A percentile compares a stretch with the other conserved stretches of the same genome.
Evolutionary conservation across 2,113 vertebrate genomes (phyloP).

Genomic region (Nothobranchius kuhntae): DNA sequence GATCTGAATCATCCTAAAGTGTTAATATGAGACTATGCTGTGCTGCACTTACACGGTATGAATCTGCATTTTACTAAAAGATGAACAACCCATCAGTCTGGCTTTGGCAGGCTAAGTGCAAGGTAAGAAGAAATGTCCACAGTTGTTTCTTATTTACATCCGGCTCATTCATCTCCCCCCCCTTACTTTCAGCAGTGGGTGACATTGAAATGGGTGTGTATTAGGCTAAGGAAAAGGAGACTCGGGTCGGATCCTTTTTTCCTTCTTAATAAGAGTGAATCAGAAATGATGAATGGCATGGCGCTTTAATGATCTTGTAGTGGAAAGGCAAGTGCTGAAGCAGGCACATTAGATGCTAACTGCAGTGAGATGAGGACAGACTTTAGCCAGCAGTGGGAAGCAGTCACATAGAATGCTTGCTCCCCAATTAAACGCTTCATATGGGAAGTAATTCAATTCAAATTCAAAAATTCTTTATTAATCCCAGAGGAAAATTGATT

Average conservation of each 20-base stretch:
- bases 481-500: too few species aligned
- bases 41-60: slow-evolving; percentile 29
- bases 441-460: slow-evolving; percentile 16
- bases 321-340: slow-evolving; percentile 55
- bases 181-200: slow-evolving; percentile 36
- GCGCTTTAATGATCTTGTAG: slow-evolving; percentile 62
- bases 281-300: slow-evolving; percentile 58
- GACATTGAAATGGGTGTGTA: slow-evolving; percentile 47
- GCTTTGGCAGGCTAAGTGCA: slow-evolving; percentile 26
- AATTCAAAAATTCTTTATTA: too few species aligned
- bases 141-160: slow-evolving; percentile 55
- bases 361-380: slow-evolving; percentile 43
- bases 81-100: slow-evolving; percentile 49
- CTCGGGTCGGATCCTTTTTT: slow-evolving; percentile 10
- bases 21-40: slow-evolving; percentile 23
- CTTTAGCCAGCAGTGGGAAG: slow-evolving; percentile 18
- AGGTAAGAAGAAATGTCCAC: slow-evolving; percentile 35
- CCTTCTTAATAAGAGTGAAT: slow-evolving; percentile 23
- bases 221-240: slow-evolving; percentile 38
- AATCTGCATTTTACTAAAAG: slow-evolving; percentile 57
- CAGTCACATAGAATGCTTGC: slow-evolving; percentile 22
- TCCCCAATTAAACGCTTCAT: slow-evolving; percentile 43
- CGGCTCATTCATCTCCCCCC: slow-evolving; percentile 45
- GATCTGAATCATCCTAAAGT: slow-evolving; percentile 34
- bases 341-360: slow-evolving; percentile 49